Base-by-base conservation (phyloP, 2,113 vertebrate genomes). In the Rhagologus leucostigma region DNA sequence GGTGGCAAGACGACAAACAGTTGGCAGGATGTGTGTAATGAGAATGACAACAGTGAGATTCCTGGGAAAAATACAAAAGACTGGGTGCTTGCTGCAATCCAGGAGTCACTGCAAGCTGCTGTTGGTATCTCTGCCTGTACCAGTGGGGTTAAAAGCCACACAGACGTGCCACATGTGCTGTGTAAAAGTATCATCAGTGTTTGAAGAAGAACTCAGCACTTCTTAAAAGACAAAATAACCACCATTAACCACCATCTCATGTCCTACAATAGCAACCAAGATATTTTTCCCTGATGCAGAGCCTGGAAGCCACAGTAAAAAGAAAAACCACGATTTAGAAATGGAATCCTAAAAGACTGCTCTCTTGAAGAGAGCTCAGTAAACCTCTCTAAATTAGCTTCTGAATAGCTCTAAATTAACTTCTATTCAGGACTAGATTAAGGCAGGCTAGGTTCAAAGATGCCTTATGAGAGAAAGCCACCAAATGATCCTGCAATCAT, bases 401-500 rank as follows among this genome's bases (percentile, higher is more conserved):
- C 93, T 91, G 90, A 95, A 93, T 80, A 85, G 94, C 90, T 96
- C 71, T 91, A 96, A 96, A 96, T 96, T 96, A 97, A 96, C 95
- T 95, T 85, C 91, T 70, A 83, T 94, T 96, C 93, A 93, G 67
- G 33, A 94, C 84, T 94, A 94, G 82, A 94, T 95, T 94, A 96
- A 96, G 94, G 84, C 83, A 91, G 87, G 47, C 78, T 85, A 55
- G 67, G 94, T 95, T 96, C 91, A 95, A 91, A 93, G 78, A 87
- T 91, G 78, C 46, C 33, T 95, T 93, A 85, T 85, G 81, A 95
- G 46, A 83, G 30, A 73, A 16, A 82, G 81, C 50, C 83, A 88
- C 79, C 90, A 96, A 96, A 97, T 95, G 92, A 90, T 97, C 79
- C 92, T 80, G 90, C 88, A 97, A 96, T 95, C 96, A 96, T 94